A percentile compares a stretch with the other conserved stretches of the same genome.
Evolutionary conservation across 1,140 invertebrate genomes (phyloP).

Genomic region (Ditylenchus dipsaci): DNA sequence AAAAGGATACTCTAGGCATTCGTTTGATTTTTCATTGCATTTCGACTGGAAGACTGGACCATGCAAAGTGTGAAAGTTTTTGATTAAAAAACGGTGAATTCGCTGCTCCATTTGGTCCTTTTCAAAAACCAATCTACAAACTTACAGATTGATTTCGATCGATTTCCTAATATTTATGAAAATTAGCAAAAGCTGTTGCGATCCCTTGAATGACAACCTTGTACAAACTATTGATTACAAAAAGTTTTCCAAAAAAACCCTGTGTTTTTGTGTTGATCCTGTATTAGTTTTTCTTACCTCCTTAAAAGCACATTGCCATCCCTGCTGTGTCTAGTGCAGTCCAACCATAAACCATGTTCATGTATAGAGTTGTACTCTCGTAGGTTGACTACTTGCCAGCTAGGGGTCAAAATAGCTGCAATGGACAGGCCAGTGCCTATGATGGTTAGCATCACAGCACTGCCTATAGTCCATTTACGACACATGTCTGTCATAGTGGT

Average conservation of each 20-base stretch:
- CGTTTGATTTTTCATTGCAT: too few species aligned
- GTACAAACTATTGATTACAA: not conserved
- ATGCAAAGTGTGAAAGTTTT: too few species aligned
- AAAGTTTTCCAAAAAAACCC: not conserved
- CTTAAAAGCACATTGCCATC: slow-evolving; percentile 55
- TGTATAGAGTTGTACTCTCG: slow-evolving; percentile 57
- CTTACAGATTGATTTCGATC: too few species aligned
- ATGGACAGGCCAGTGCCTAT: slow-evolving; percentile 57
- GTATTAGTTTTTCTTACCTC: slow-evolving; percentile 34
- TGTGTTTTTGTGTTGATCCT: too few species aligned
- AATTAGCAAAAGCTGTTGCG: too few species aligned
- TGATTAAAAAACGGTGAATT: too few species aligned
- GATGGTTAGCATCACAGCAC: slow-evolving; percentile 43
- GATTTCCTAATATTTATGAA: too few species aligned
- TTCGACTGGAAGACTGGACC: too few species aligned
- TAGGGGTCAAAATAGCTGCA: slow-evolving; percentile 53
- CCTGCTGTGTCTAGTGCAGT: slow-evolving; percentile 52
- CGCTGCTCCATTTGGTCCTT: too few species aligned
- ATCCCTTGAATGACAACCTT: too few species aligned
- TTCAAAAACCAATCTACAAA: too few species aligned
- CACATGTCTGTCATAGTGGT: slow-evolving; percentile 39
- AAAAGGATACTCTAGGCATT: too few species aligned
- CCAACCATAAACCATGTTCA: slow-evolving; percentile 56
- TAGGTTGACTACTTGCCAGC: slow-evolving; percentile 56
- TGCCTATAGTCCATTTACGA: slow-evolving; percentile 45